Evolutionary conservation across 2,113 vertebrate genomes (phyloP).

Genomic region (Genyomyrus donnyi): DNA sequence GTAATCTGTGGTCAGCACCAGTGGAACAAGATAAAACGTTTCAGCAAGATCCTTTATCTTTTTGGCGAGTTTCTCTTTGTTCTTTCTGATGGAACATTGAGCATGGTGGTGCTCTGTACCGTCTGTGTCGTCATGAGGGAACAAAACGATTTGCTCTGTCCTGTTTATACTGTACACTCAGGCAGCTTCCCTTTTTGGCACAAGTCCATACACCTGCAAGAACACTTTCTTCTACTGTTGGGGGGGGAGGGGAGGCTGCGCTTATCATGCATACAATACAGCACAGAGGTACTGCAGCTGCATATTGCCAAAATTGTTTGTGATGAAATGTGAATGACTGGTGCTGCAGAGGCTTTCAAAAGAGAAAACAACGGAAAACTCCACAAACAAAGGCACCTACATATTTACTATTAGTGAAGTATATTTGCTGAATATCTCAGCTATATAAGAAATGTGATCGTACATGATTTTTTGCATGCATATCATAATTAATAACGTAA

Average conservation of each 20-base stretch:
- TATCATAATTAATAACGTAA: not conserved
- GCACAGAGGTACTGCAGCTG: not conserved
- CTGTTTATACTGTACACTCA: constrained; percentile 1
- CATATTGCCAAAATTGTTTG: not conserved
- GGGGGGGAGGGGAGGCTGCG: not conserved
- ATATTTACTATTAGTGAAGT: not conserved
- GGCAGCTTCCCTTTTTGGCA: constrained; percentile 7
- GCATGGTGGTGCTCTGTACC: not conserved
- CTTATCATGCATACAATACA: not conserved
- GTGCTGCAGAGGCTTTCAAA: not conserved
- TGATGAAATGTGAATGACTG: not conserved
- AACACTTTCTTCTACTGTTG: not conserved
- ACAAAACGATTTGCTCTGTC: constrained; percentile 6
- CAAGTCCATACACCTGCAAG: constrained; percentile 17
- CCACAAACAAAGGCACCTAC: not conserved
- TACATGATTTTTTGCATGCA: not conserved
- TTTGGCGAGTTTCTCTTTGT: not conserved
- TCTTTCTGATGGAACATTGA: not conserved
- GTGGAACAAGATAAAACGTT: not conserved
- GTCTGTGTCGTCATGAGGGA: not conserved
- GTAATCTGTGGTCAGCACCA: not conserved
- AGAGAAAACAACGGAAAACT: not conserved
- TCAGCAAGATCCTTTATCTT: not conserved
- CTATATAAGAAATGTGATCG: not conserved
- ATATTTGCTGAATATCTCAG: not conserved